These are phyloP conservation scores for Lates calcarifer DNA, from an alignment of 2,113 vertebrate species.

Conservation along the genomic window DNA sequence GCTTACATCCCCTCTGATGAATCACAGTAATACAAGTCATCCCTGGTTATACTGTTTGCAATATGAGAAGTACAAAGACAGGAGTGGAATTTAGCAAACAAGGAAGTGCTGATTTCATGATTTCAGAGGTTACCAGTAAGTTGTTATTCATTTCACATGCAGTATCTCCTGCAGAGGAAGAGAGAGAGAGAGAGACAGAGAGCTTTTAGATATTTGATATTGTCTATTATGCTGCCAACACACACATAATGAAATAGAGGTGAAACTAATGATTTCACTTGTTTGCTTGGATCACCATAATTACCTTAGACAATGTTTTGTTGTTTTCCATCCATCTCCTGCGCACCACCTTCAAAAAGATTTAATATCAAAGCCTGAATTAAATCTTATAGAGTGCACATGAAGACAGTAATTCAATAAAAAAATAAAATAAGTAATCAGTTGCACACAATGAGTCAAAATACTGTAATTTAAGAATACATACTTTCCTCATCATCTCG, in stretches of 20 bases:
- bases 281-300: neutral
- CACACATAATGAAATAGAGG: neutral
- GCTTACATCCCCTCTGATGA: neutral
- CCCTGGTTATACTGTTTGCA: neutral
- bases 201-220: neutral
- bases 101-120: constrained; percentile 45
- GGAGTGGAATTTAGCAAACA: neutral
- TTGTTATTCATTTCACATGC: accelerated
- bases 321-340: accelerated
- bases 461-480: accelerated
- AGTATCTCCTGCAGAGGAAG: constrained; percentile 3
- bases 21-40: constrained; percentile 12
- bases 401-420: accelerated
- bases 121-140: neutral
- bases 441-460: neutral
- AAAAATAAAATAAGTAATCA: accelerated
- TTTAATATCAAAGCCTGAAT: neutral
- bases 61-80: accelerated
- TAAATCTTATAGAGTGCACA: neutral
- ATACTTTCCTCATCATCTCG: constrained; percentile 14
- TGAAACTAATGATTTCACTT: neutral
- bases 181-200: neutral
- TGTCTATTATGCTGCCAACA: neutral
- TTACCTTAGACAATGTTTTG: neutral
- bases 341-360: neutral